phyloP scores from a whole-genome alignment of 1,140 invertebrate genomes.

The Scaptomyza montana region DNA sequence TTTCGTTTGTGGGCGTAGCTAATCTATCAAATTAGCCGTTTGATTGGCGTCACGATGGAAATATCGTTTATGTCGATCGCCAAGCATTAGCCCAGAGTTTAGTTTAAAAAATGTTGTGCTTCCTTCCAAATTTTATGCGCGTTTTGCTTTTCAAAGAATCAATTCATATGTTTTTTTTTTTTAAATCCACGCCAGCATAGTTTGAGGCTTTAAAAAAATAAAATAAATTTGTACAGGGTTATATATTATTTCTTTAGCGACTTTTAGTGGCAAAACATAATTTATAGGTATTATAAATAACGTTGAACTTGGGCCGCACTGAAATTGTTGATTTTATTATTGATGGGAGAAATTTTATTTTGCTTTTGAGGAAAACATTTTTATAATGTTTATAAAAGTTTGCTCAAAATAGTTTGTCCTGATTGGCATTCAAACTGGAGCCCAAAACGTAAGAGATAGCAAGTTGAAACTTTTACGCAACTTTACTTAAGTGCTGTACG shows the following conservation, averaged over 20 bases:
- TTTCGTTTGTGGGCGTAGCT: slow-evolving; percentile 23
- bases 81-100: slow-evolving; percentile 12
- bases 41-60: slow-evolving; percentile 47
- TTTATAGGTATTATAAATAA: slow-evolving; percentile 75
- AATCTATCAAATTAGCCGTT: slow-evolving; percentile 48
- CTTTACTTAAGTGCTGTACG: too few relatives aligned
- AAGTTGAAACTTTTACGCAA: too few relatives aligned
- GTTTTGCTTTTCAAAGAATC: slow-evolving; percentile 76
- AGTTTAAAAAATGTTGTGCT: slow-evolving; percentile 21
- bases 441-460: too few relatives aligned
- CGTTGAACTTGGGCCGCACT: slow-evolving; percentile 62
- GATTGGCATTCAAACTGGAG: too few relatives aligned
- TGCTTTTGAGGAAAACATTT: too few relatives aligned
- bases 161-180: slow-evolving; percentile 74
- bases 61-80: slow-evolving; percentile 16
- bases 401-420: too few relatives aligned
- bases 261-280: slow-evolving; percentile 78
- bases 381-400: too few relatives aligned
- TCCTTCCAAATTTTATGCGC: slow-evolving; percentile 1
- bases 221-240: slow-evolving; percentile 23
- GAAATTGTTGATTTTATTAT: slow-evolving; percentile 21
- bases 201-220: slow-evolving; percentile 34
- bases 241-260: slow-evolving; percentile 49
- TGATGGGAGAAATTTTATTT: background rate
- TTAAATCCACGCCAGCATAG: slow-evolving; percentile 47